phyloP scores from a whole-genome alignment of 2,797 vertebrate genomes.

The Tinamus major region DNA sequence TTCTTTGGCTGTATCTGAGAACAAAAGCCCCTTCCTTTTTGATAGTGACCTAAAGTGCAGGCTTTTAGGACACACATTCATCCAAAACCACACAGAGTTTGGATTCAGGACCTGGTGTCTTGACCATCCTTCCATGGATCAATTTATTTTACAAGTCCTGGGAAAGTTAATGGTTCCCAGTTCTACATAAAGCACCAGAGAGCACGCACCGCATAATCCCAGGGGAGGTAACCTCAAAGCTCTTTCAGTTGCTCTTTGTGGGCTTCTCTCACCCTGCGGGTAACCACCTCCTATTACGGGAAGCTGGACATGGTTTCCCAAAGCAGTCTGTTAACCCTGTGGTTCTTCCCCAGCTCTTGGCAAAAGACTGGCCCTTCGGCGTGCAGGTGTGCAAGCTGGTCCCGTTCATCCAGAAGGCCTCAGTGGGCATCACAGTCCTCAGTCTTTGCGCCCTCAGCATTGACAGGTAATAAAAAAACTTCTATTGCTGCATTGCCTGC shows the following conservation, averaged over 20 bases:
- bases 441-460: constrained; percentile 91
- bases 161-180: not conserved
- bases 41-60: not conserved
- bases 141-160: not conserved
- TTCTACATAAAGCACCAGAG: rapidly evolving
- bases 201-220: rapidly evolving
- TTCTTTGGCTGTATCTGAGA: not conserved
- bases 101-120: not conserved
- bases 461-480: constrained; percentile 81
- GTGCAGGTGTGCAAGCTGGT: constrained; percentile 88
- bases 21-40: rapidly evolving
- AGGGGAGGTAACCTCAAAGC: not conserved
- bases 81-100: not conserved
- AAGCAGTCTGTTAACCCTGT: not conserved
- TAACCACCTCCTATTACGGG: not conserved
- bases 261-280: not conserved
- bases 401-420: constrained; percentile 91
- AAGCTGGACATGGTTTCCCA: rapidly evolving
- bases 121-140: not conserved
- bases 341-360: constrained; percentile 81
- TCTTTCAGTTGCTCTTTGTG: not conserved
- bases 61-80: not conserved
- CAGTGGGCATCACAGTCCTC: constrained; percentile 90
- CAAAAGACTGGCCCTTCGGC: constrained; percentile 89
- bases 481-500: not conserved